phyloP scores from a whole-genome alignment of 2,113 vertebrate genomes.

The Plecotus auritus region DNA sequence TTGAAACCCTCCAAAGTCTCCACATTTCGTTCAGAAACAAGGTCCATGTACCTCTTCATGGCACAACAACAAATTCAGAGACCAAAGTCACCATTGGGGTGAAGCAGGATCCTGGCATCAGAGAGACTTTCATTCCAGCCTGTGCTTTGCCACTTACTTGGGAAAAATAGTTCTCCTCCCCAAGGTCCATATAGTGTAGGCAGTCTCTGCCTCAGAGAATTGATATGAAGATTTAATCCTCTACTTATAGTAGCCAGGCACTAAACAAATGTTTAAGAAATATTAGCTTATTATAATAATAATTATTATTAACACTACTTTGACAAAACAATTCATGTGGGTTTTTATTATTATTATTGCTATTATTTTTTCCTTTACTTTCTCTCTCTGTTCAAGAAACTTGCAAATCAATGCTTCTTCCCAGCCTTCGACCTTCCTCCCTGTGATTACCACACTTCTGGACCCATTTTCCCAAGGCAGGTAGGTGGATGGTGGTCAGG shows the following conservation, averaged over 20 bases:
- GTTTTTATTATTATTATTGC: not conserved
- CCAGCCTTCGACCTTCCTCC: fast-evolving
- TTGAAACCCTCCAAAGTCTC: not conserved
- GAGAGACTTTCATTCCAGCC: not conserved
- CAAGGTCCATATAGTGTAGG: too few species aligned
- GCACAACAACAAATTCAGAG: not conserved
- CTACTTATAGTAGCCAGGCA: not conserved
- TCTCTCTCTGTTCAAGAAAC: not conserved
- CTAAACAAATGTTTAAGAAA: not conserved
- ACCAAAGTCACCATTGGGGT: not conserved
- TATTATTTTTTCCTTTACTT: not conserved
- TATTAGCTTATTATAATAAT: too few species aligned
- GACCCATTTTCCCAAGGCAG: not conserved
- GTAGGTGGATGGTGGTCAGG: not conserved
- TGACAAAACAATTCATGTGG: not conserved
- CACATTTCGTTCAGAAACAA: not conserved
- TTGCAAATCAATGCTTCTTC: not conserved
- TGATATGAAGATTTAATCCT: not conserved
- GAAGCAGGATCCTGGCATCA: not conserved
- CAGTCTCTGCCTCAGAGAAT: not conserved
- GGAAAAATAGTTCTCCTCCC: not conserved
- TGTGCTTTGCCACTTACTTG: not conserved
- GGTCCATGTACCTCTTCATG: not conserved
- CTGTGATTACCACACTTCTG: not conserved
- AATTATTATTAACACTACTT: not conserved